phyloP scores from a whole-genome alignment of 2,888 invertebrate genomes.

The Drosophila acutilabella region DNA sequence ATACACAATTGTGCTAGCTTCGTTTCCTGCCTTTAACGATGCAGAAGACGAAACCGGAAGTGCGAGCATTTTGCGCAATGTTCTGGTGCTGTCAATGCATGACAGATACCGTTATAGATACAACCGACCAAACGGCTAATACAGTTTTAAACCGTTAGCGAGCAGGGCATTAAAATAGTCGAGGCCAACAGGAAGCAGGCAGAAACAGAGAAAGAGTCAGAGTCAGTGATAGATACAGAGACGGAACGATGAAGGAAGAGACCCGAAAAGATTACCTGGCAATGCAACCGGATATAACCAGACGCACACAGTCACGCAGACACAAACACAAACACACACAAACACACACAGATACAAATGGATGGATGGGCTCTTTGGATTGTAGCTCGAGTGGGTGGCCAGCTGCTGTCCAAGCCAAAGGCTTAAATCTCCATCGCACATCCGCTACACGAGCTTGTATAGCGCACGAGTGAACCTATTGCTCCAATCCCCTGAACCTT shows the following conservation, averaged over 20 bases:
- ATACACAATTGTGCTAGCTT: conserved; percentile 51
- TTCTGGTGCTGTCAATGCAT: conserved; percentile 58
- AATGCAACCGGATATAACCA: conserved; percentile 75
- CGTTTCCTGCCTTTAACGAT: conserved; percentile 76
- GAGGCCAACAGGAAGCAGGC: conserved; percentile 57
- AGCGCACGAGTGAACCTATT: conserved; percentile 71
- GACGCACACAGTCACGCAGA: conserved; percentile 16
- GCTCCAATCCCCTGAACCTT: not conserved
- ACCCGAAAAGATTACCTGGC: conserved; percentile 76
- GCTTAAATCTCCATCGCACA: conserved; percentile 78
- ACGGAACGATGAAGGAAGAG: conserved; percentile 4
- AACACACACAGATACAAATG: conserved; percentile 25
- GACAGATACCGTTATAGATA: conserved; percentile 60
- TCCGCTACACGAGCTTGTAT: conserved; percentile 75
- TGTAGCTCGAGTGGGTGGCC: conserved; percentile 29
- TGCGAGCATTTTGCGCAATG: conserved; percentile 76
- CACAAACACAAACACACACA: conserved; percentile 19
- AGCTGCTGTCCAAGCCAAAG: conserved; percentile 49
- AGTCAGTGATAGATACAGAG: not conserved
- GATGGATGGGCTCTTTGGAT: conserved; percentile 24
- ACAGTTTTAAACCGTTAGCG: conserved; percentile 66
- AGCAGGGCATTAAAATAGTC: conserved; percentile 65
- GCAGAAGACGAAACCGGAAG: conserved; percentile 69
- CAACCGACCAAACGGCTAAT: conserved; percentile 54
- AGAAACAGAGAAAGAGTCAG: conserved; percentile 3